Evolutionary conservation across 2,797 vertebrate species (phyloP).

Genomic region (Pristis pectinata): DNA sequence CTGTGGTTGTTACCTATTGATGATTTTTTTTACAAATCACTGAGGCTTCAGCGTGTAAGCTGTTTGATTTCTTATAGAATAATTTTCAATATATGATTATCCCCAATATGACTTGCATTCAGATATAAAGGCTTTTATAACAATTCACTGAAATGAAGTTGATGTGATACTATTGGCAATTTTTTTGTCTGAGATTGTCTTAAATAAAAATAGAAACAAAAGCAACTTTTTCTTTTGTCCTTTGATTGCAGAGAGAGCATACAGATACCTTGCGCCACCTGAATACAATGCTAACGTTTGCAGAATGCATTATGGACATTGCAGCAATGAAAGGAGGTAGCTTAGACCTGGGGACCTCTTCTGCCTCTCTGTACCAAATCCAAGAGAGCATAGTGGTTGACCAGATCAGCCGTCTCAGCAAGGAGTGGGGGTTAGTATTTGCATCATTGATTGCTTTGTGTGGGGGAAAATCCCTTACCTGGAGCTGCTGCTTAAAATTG

Average conservation of each 20-base stretch:
- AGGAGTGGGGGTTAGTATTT: constrained; percentile 83
- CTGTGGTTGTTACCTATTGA: background rate
- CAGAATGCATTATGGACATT: constrained; percentile 88
- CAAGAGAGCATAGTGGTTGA: constrained; percentile 93
- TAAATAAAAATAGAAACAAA: background rate
- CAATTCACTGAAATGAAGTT: background rate
- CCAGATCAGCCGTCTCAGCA: constrained; percentile 95
- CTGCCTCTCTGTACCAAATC: constrained; percentile 78
- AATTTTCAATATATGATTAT: background rate
- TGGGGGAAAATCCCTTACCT: background rate
- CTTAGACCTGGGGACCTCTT: constrained; percentile 73
- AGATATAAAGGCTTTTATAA: background rate
- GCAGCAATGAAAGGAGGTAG: constrained; percentile 69
- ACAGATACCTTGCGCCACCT: constrained; percentile 88
- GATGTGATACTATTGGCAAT: background rate
- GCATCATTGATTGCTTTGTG: background rate
- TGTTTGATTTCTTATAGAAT: background rate
- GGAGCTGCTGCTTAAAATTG: background rate
- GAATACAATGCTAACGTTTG: constrained; percentile 86
- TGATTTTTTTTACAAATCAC: background rate
- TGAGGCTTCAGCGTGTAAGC: background rate
- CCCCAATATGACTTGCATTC: background rate
- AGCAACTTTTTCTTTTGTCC: constrained; percentile 40
- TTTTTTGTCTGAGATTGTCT: background rate
- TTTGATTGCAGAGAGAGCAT: constrained; percentile 73